Evolutionary conservation across 2,888 invertebrate genomes (phyloP).

Genomic region (Osedax frankpressi): DNA sequence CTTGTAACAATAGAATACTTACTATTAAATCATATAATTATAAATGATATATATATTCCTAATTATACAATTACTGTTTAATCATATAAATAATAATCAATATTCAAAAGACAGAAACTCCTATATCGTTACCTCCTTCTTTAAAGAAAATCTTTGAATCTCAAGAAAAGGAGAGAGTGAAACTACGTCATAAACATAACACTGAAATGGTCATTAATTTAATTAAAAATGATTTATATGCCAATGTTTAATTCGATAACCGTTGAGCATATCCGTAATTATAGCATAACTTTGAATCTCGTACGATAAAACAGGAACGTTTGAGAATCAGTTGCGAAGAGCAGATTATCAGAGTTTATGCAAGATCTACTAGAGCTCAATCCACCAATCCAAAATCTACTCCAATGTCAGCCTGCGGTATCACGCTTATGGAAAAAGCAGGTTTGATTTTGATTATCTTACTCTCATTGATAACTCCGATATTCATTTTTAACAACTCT

Average conservation of each 20-base stretch:
- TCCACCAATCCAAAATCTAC: background rate
- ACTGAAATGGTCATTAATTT: background rate
- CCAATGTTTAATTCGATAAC: no score
- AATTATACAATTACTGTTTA: no score
- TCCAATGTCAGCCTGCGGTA: background rate
- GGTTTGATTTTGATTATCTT: background rate
- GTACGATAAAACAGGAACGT: background rate
- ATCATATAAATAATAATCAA: no score
- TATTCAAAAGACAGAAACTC: background rate
- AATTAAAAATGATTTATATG: no score
- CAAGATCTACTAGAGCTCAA: background rate
- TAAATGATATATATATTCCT: no score
- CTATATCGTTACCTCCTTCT: background rate
- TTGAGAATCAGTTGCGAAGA: background rate
- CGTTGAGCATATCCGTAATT: no score
- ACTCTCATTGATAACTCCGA: no score
- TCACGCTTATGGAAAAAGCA: background rate
- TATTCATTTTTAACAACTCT: no score
- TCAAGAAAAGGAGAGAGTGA: background rate
- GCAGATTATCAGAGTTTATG: background rate
- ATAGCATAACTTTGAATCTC: background rate
- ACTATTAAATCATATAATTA: no score
- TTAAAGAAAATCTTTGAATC: background rate
- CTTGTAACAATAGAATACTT: no score
- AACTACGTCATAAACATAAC: background rate